These are phyloP conservation scores for Oligia strigilis DNA, from an alignment of 2,888 invertebrate species.

Conservation along the genomic window DNA sequence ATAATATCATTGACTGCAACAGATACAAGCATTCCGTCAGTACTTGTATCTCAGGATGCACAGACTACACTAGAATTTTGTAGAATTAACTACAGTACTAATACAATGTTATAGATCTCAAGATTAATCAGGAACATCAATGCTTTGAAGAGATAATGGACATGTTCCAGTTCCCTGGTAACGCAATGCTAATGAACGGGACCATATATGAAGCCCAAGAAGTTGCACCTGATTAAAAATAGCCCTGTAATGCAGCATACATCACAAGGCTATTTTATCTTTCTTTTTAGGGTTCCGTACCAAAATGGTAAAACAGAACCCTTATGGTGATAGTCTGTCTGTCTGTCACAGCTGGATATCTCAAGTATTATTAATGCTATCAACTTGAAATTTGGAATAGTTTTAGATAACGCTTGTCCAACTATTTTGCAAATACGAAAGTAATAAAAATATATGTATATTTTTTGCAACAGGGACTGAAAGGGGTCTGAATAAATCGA, in stretches of 20 bases:
- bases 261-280: neutral
- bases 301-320: too few relatives aligned
- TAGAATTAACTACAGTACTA: neutral
- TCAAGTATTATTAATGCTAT: too few relatives aligned
- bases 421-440: too few relatives aligned
- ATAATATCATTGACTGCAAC: neutral
- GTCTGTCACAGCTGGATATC: too few relatives aligned
- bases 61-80: neutral
- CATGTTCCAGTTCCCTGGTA: neutral
- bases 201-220: neutral
- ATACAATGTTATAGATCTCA: neutral
- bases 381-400: too few relatives aligned
- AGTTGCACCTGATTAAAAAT: neutral
- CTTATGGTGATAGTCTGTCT: too few relatives aligned
- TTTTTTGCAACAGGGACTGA: too few relatives aligned
- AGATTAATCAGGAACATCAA: neutral
- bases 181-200: neutral
- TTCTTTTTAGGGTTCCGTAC: too few relatives aligned
- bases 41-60: neutral
- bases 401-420: too few relatives aligned
- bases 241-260: neutral
- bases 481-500: too few relatives aligned
- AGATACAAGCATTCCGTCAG: neutral
- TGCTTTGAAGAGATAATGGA: neutral
- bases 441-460: too few relatives aligned